A percentile compares a stretch with the other conserved stretches of the same genome.
These are phyloP conservation scores for Sarcophaga bullata DNA, from an alignment of 1,140 invertebrate species.

Conservation along the genomic window DNA sequence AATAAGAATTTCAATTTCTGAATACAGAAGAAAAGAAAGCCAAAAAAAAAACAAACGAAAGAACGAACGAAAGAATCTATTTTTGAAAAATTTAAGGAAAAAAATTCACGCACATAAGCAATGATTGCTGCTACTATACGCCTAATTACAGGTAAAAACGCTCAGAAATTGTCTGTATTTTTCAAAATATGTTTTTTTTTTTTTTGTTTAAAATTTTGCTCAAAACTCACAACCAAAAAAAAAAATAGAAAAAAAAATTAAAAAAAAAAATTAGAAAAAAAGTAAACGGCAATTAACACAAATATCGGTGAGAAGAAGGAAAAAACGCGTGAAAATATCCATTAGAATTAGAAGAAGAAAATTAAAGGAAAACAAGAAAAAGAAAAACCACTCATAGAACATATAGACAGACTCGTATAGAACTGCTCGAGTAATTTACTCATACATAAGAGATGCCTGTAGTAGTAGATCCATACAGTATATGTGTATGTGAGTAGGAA, in stretches of 20 bases:
- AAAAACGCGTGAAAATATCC: slow-evolving; percentile 39
- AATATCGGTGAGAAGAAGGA: slow-evolving; percentile 32
- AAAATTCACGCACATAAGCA: background rate
- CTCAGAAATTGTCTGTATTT: background rate
- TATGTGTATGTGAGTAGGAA: background rate
- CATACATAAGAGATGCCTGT: background rate
- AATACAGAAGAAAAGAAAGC: no score
- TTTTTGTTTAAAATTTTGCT: background rate
- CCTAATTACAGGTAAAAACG: slow-evolving; percentile 22
- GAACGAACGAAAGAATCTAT: background rate
- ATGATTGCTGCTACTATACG: background rate
- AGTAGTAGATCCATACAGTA: background rate
- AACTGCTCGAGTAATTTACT: slow-evolving; percentile 34
- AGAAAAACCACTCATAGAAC: background rate
- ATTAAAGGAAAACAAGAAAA: slow-evolving; percentile 43
- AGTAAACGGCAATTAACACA: slow-evolving; percentile 39
- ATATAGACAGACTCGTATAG: slow-evolving; percentile 30
- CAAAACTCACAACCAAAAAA: slow-evolving; percentile 1
- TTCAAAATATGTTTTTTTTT: no score
- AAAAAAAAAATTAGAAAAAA: slow-evolving; percentile 30
- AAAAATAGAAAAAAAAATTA: background rate
- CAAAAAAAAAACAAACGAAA: no score
- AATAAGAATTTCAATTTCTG: background rate
- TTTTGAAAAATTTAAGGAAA: background rate
- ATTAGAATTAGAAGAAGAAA: slow-evolving; percentile 25